Percentiles rank a stretch among this genome's conserved stretches.
Evolutionary conservation across 2,797 vertebrate genomes (phyloP).

Genomic region (Eulemur rubriventer): DNA sequence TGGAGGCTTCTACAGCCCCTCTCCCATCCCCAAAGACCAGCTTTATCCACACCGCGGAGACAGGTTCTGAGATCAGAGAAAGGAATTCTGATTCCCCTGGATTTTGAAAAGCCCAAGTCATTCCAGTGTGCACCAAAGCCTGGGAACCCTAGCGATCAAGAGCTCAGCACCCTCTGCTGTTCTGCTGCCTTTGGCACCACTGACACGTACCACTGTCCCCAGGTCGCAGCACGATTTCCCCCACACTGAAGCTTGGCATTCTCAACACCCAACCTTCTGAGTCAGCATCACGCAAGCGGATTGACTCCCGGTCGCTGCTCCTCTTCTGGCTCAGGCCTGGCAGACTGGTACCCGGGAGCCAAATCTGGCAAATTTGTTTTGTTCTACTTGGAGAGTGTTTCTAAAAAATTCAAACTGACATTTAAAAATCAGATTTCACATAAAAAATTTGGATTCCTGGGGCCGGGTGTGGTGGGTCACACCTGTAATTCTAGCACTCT

Average conservation of each 20-base stretch:
- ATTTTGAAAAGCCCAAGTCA: not conserved
- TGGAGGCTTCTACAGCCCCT: not conserved
- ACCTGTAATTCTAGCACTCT: too few species aligned
- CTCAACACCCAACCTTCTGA: not conserved
- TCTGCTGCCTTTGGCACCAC: not conserved
- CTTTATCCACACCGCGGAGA: not conserved
- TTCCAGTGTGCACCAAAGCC: too few species aligned
- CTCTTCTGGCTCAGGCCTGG: not conserved
- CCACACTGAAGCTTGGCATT: not conserved
- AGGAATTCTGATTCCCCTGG: not conserved
- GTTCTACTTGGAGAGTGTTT: not conserved
- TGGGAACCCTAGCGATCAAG: not conserved
- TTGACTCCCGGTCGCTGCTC: not conserved
- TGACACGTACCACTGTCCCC: not conserved
- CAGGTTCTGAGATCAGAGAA: not conserved
- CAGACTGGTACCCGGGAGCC: not conserved
- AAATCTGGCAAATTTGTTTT: not conserved
- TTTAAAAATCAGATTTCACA: not conserved
- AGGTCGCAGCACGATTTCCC: not conserved
- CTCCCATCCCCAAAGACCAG: not conserved
- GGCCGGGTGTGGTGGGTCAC: too few species aligned
- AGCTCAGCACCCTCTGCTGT: not conserved
- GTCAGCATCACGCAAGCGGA: not conserved
- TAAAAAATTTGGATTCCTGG: not conserved
- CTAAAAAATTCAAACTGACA: not conserved